Evolutionary conservation across 2,888 invertebrate genomes (phyloP).

Genomic region (Lasius fuliginosus): DNA sequence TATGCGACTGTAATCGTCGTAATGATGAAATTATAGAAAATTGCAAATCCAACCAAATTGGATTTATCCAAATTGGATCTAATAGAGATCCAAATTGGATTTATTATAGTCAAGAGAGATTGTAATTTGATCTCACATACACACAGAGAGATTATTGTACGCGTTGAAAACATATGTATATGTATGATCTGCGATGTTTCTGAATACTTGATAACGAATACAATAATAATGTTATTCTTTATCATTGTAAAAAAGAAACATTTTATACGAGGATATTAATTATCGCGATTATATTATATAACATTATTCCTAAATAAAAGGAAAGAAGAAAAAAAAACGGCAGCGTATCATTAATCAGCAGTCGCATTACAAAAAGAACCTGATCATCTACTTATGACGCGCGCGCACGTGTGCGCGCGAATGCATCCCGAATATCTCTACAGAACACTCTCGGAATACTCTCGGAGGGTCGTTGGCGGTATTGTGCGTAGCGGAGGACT

Average conservation of each 20-base stretch:
- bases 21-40: neutral
- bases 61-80: too few relatives aligned
- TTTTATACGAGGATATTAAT: neutral
- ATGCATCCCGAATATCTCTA: constrained; percentile 36
- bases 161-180: neutral
- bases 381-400: neutral
- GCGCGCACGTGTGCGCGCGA: constrained; percentile 27
- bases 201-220: neutral
- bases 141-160: too few relatives aligned
- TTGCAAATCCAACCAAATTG: neutral
- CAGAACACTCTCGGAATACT: constrained; percentile 62
- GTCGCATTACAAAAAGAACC: neutral
- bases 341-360: neutral
- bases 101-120: too few relatives aligned
- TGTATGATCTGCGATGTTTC: neutral
- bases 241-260: neutral
- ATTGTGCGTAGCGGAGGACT: constrained; percentile 71
- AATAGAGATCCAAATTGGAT: too few relatives aligned
- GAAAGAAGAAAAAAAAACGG: neutral
- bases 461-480: constrained; percentile 68
- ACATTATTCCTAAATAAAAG: neutral
- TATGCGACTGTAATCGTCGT: neutral
- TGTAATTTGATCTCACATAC: too few relatives aligned
- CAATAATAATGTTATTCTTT: neutral
- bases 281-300: neutral